These are phyloP conservation scores for Chorisops tibialis DNA, from an alignment of 2,888 invertebrate species.

Conservation along the genomic window DNA sequence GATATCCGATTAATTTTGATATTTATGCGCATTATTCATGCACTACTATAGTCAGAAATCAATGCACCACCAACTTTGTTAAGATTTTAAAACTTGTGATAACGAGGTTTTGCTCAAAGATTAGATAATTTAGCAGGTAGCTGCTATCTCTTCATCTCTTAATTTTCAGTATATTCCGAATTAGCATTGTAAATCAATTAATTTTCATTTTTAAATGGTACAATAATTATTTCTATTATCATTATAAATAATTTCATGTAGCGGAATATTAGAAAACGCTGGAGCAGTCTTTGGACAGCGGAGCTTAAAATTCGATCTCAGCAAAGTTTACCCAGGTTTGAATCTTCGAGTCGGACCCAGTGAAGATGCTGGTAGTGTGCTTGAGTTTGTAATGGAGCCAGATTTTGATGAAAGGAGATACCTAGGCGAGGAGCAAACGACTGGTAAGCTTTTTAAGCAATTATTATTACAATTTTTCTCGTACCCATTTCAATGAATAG, in stretches of 20 bases:
- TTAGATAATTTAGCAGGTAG: no score
- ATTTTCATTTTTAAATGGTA: not conserved
- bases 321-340: conserved; percentile 69
- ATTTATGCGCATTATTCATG: no score
- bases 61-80: no score
- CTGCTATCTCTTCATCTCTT: no score
- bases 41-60: no score
- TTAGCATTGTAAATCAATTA: no score
- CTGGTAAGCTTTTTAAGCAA: conserved; percentile 39
- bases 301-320: conserved; percentile 72
- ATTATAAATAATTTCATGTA: conserved; percentile 41
- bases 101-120: no score
- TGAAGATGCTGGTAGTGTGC: conserved; percentile 63
- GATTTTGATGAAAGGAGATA: conserved; percentile 54
- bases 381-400: conserved; percentile 72
- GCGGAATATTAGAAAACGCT: conserved; percentile 66
- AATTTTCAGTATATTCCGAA: no score
- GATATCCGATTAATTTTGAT: no score
- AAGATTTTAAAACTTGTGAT: no score
- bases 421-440: conserved; percentile 43
- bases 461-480: not conserved
- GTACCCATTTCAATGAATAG: no score
- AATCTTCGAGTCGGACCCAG: conserved; percentile 73
- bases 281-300: conserved; percentile 67
- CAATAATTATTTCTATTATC: not conserved